These are phyloP conservation scores for Drosophila pegasa DNA, from an alignment of 2,888 invertebrate species.

Conservation along the genomic window DNA sequence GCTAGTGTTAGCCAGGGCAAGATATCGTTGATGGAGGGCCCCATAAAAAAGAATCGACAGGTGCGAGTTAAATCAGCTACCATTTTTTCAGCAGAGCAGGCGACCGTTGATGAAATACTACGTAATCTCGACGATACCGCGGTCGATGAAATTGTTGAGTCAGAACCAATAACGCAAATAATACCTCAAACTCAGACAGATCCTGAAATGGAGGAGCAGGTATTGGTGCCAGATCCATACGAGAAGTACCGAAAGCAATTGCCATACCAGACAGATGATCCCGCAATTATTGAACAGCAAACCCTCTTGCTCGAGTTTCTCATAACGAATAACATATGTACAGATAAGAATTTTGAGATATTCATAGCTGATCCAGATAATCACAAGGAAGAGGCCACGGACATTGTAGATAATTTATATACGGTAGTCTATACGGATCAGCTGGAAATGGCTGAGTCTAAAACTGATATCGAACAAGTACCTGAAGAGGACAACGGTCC, in stretches of 20 bases:
- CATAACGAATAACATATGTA: conserved; percentile 83
- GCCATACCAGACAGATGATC: conserved; percentile 82
- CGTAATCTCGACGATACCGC: conserved; percentile 79
- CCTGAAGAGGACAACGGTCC: background rate
- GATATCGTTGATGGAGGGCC: conserved; percentile 70
- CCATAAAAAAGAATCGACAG: conserved; percentile 39
- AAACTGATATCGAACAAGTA: background rate
- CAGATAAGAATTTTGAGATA: conserved; percentile 83
- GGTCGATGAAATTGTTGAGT: conserved; percentile 65
- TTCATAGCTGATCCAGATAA: conserved; percentile 84
- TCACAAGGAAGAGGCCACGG: conserved; percentile 81
- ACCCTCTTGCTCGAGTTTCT: conserved; percentile 82
- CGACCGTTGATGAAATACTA: conserved; percentile 82
- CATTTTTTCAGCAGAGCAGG: conserved; percentile 82
- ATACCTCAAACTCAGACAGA: background rate
- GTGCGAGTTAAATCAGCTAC: conserved; percentile 63
- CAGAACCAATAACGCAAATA: conserved; percentile 14
- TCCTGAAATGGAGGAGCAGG: conserved; percentile 1
- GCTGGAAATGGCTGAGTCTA: background rate
- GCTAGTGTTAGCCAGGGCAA: conserved; percentile 81
- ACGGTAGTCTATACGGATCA: conserved; percentile 70
- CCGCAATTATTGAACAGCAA: conserved; percentile 81
- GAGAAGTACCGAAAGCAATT: conserved; percentile 75
- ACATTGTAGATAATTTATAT: conserved; percentile 80
- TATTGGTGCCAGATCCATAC: conserved; percentile 47